Base-by-base conservation (phyloP, 2,888 invertebrate genomes). In the Ypsolopha scabrella region DNA sequence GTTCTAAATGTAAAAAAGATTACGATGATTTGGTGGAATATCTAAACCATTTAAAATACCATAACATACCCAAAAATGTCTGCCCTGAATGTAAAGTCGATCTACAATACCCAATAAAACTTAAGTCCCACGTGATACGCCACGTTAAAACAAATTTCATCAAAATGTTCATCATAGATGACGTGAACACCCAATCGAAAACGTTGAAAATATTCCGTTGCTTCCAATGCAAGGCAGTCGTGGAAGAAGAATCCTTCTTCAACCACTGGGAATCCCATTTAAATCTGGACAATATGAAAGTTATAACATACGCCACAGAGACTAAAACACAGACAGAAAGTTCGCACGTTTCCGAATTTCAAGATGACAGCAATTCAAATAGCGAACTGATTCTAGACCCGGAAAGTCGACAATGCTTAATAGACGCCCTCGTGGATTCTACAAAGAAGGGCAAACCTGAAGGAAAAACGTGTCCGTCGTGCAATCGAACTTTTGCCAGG, bases 221-320 rank as follows among this genome's bases (percentile, higher is more conserved):
- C 14, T 63, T 54, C 0, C 41, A 37, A 0, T 72, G 72, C 11
- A 35, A 24, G 0, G 2, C 47, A 0, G 43, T 43, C 0, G 56
- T 72, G 0, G 4, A 4, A 0, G 2, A 9, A 0, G 1, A 2
- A 0, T 43, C 60, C 0, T 64, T 63, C n/a, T 72, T 75, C 33
- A 0, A 14, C 0, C 77, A 77, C 34, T 78, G 73, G 73, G 76
- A 75, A 41, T 1, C 9, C 0, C 77, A 77, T 49, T 24, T 75
- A 2, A 24, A 24, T 24, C 4, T 24, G 24, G 24, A 24, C 24
- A 4, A 24, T 2, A 4, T 24, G 2, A 24, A 24, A 24, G 4
- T 24, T 4, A 24, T 3, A 24, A 24, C 24, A 4, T 24, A 24
- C 24, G 2, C 24, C 24, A 24, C 2, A 4, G 24, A 24, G 24